Evolutionary conservation across 2,888 invertebrate species (phyloP).

Genomic region (Platycnemis pennipes): DNA sequence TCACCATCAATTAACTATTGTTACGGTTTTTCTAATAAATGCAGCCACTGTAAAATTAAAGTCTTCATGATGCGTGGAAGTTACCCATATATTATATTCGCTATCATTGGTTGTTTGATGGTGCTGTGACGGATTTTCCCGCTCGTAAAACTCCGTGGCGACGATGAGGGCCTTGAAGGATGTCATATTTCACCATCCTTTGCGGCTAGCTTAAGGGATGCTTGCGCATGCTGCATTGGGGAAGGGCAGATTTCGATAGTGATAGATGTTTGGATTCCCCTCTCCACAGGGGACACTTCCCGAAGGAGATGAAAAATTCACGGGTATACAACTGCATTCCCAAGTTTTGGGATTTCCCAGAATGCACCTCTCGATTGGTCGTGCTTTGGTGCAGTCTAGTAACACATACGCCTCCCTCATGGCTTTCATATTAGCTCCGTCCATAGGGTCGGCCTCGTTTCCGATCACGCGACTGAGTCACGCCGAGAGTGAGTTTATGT

Average conservation of each 20-base stretch:
- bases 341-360: constrained; percentile 22
- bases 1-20: too few species aligned
- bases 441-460: background rate
- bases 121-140: background rate
- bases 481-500: too few species aligned
- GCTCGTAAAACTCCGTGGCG: background rate
- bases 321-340: background rate
- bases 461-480: background rate
- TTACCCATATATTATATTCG: too few species aligned
- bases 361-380: background rate
- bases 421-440: background rate
- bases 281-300: background rate
- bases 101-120: too few species aligned
- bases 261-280: background rate
- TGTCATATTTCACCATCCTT: background rate
- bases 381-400: background rate
- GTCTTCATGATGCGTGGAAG: too few species aligned
- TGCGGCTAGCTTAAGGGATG: background rate
- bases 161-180: background rate
- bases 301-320: constrained; percentile 59
- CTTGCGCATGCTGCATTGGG: background rate
- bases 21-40: too few species aligned
- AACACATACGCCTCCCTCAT: background rate
- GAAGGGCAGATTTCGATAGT: background rate
- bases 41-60: too few species aligned